Evolutionary conservation across 1,140 invertebrate genomes (phyloP).

Genomic region (Magallana angulata): DNA sequence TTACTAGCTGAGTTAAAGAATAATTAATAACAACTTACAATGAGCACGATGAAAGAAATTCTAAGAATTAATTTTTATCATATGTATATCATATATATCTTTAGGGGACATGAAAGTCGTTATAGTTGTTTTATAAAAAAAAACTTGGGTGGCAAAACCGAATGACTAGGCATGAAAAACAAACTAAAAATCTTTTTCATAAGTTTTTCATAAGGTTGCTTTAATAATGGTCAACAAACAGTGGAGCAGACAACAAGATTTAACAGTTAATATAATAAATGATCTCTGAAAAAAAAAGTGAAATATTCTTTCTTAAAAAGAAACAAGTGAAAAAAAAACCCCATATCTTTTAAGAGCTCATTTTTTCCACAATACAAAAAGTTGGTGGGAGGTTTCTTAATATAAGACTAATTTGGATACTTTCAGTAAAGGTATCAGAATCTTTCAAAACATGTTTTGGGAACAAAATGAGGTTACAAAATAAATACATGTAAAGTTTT

Average conservation of each 20-base stretch:
- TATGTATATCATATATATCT: too few relatives aligned
- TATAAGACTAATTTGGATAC: background rate
- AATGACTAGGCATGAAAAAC: background rate
- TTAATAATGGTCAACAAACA: slow-evolving; percentile 34
- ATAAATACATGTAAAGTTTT: background rate
- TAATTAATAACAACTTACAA: too few relatives aligned
- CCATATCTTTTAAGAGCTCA: background rate
- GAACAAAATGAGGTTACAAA: too few relatives aligned
- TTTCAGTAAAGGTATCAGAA: too few relatives aligned
- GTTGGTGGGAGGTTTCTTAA: background rate
- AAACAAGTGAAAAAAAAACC: background rate
- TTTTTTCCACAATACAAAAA: background rate
- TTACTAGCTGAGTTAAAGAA: too few relatives aligned
- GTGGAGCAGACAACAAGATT: slow-evolving; percentile 23
- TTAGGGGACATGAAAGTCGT: too few relatives aligned
- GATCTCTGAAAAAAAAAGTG: background rate
- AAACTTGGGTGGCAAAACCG: background rate
- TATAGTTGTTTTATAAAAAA: too few relatives aligned
- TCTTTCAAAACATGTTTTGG: too few relatives aligned
- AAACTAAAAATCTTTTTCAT: background rate
- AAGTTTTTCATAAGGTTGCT: slow-evolving; percentile 12
- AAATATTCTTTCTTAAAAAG: background rate
- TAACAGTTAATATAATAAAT: slow-evolving; percentile 22
- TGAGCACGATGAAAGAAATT: too few relatives aligned
- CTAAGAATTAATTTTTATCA: too few relatives aligned